A percentile compares a stretch with the other conserved stretches of the same genome.
Evolutionary conservation across 2,113 vertebrate species (phyloP).

Genomic region (Cyanoliseus patagonus): DNA sequence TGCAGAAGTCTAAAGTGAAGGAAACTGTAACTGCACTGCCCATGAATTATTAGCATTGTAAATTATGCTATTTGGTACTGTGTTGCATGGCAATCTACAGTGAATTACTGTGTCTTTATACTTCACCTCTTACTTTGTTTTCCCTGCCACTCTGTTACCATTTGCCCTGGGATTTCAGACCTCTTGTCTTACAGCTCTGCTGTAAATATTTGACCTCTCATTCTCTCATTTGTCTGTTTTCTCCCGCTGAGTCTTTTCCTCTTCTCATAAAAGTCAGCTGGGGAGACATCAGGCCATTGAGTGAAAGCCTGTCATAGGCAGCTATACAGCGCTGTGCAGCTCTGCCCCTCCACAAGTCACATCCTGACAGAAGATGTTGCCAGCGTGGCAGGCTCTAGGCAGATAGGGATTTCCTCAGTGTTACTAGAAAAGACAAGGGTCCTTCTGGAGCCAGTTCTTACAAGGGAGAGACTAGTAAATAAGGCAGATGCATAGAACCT

Average conservation of each 20-base stretch:
- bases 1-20: not conserved
- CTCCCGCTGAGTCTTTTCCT: constrained; percentile 33
- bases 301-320: not conserved
- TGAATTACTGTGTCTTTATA: constrained; percentile 21
- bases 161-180: not conserved
- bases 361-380: not conserved
- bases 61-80: not conserved
- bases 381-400: not conserved
- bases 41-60: not conserved
- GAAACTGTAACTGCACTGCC: not conserved
- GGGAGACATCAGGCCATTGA: not conserved
- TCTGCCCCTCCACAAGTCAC: not conserved
- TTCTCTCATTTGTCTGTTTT: constrained; percentile 30
- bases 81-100: not conserved
- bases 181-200: not conserved
- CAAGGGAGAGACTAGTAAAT: not conserved
- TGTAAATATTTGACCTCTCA: constrained; percentile 13
- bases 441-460: not conserved
- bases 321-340: not conserved
- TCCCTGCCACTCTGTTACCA: not conserved
- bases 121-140: constrained; percentile 17
- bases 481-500: not conserved
- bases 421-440: not conserved
- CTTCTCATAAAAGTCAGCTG: not conserved
- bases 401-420: not conserved